Conservation (phyloP, 2,113 vertebrate species). For the Hippocampus barbouri region DNA sequence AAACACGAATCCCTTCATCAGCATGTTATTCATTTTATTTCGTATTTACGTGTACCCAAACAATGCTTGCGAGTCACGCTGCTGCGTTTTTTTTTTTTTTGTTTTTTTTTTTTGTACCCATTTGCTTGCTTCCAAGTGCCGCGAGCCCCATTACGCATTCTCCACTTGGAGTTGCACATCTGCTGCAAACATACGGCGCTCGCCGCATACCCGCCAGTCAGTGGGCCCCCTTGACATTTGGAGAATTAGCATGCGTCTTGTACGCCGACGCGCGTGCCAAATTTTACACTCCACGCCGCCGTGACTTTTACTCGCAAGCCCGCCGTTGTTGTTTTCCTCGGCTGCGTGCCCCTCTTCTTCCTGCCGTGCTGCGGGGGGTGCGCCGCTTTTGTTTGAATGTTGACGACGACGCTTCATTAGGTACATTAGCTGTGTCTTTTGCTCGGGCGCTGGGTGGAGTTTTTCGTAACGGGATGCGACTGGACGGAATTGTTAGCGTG, state of each 20-base stretch:
- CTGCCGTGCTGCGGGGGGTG: background rate
- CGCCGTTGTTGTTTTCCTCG: background rate
- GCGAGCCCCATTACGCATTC: constrained; percentile 38
- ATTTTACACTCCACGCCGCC: constrained; percentile 30
- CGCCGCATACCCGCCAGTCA: constrained; percentile 14
- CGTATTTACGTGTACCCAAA: background rate
- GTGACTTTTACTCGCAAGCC: constrained; percentile 21
- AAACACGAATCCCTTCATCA: background rate
- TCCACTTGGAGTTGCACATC: constrained; percentile 36
- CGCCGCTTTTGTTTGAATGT: background rate
- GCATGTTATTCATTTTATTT: background rate
- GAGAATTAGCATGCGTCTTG: constrained; percentile 32
- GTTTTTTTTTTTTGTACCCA: background rate
- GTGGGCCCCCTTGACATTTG: constrained; percentile 27
- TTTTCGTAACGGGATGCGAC: too few species aligned
- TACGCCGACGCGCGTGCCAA: constrained; percentile 23
- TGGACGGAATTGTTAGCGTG: too few species aligned
- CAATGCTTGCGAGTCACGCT: background rate
- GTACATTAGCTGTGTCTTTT: background rate
- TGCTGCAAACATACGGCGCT: constrained; percentile 39
- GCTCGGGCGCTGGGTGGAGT: too few species aligned
- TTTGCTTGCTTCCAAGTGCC: constrained; percentile 38
- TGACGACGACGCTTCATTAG: background rate
- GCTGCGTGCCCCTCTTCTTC: background rate
- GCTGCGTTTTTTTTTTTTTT: background rate